phyloP scores from a whole-genome alignment of 1,140 invertebrate species.

The Bombus superbus region DNA sequence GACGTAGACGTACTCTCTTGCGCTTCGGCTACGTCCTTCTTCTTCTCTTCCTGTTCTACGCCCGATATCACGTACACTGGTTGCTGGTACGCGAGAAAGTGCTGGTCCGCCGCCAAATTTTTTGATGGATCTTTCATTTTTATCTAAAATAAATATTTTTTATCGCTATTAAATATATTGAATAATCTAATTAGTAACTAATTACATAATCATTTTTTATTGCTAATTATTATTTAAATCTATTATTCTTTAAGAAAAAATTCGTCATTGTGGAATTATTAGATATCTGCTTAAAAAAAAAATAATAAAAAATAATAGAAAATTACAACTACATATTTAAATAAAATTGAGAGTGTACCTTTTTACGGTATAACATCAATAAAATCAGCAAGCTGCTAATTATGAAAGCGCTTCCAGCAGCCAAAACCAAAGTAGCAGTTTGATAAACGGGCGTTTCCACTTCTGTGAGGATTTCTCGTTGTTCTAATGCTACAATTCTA shows the following conservation, averaged over 20 bases:
- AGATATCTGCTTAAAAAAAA: too few species aligned
- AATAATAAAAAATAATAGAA: not conserved
- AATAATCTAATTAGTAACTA: too few species aligned
- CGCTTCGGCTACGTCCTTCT: constrained; percentile 37
- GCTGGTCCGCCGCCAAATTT: constrained; percentile 72
- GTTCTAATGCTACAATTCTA: constrained; percentile 84
- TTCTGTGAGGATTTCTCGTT: constrained; percentile 87
- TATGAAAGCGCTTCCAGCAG: constrained; percentile 88
- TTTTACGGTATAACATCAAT: constrained; percentile 86
- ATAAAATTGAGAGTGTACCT: constrained; percentile 73
- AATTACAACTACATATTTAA: not conserved
- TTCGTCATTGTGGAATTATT: too few species aligned
- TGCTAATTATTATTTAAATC: too few species aligned
- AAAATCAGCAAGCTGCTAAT: constrained; percentile 88
- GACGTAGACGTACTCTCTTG: constrained; percentile 47
- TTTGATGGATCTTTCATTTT: constrained; percentile 74
- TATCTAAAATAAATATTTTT: constrained; percentile 68
- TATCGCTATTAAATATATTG: too few species aligned
- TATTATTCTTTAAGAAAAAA: too few species aligned
- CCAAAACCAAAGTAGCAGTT: constrained; percentile 87
- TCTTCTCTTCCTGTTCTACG: constrained; percentile 76
- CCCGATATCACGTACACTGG: constrained; percentile 81
- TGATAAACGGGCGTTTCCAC: constrained; percentile 87
- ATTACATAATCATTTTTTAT: too few species aligned
- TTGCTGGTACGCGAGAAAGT: constrained; percentile 78